These are phyloP conservation scores for Cyclura pinguis DNA, from an alignment of 2,797 vertebrate species.

Conservation along the genomic window DNA sequence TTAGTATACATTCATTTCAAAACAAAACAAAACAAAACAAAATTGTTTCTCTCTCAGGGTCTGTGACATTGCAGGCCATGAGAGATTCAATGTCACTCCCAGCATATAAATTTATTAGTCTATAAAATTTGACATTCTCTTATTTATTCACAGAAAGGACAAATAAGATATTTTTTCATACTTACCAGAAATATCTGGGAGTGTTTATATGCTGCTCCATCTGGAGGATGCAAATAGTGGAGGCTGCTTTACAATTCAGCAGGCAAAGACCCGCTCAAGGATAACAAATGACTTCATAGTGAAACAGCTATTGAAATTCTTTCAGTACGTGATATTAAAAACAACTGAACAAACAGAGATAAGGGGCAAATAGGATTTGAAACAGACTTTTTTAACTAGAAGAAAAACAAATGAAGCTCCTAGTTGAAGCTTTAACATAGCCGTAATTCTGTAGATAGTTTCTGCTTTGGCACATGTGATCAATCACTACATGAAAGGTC, in stretches of 20 bases:
- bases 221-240: constrained; percentile 95
- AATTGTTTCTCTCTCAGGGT: constrained; percentile 78
- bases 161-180: constrained; percentile 89
- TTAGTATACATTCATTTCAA: constrained; percentile 78
- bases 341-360: constrained; percentile 99
- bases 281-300: constrained; percentile 99
- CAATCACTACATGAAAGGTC: constrained; percentile 50
- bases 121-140: constrained; percentile 90
- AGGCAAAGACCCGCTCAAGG: constrained; percentile 97
- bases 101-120: constrained; percentile 83
- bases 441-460: constrained; percentile 63
- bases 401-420: constrained; percentile 93
- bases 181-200: constrained; percentile 86
- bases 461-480: constrained; percentile 52
- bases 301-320: constrained; percentile 99
- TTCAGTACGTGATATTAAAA: constrained; percentile 99
- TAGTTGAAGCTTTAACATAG: constrained; percentile 69
- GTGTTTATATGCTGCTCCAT: constrained; percentile 93
- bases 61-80: constrained; percentile 81
- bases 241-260: constrained; percentile 97
- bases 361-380: constrained; percentile 98
- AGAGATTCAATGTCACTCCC: constrained; percentile 79
- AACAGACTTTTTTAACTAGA: constrained; percentile 92
- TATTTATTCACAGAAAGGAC: constrained; percentile 90
- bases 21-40: constrained; percentile 62